Base-by-base conservation (phyloP, 2,888 invertebrate genomes). In the Pharmacophagus antenor region DNA sequence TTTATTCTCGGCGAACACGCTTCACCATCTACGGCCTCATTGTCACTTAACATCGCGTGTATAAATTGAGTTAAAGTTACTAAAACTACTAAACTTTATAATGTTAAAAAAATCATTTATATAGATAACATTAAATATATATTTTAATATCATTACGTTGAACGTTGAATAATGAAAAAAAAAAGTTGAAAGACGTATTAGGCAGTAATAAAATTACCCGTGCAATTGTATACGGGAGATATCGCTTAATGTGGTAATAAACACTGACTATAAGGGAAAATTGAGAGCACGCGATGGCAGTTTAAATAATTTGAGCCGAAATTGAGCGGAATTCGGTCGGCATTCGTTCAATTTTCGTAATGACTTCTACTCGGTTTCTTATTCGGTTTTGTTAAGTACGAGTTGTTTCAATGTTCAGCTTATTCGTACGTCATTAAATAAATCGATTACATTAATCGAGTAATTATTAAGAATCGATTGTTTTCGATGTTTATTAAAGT, bases 221-320 rank as follows among this genome's bases (percentile, higher is more conserved):
- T 8, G 48, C 23, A 41, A 56, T 49, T 55, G 48, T 31, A 37
- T 41, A 25, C 2, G 18, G 4, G 31, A 42, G 41, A 48, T 53
- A 58, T 58, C 41, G 48, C 58, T 50, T 54, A 51, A 62, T 42
- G 42, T 41, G 37, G 10, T 42, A 42, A 54, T 59, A 21, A 54
- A 50, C 22, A 59, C 22, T 47, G 22, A 22, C 55, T 49, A 55
- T 50, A 31, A 60, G 23, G 60, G 50, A 55, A n/a, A 60, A 60
- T 60, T 51, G 55, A 20, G 49, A 48, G 56, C 66, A 67, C 66
- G 65, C 63, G 61, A 64, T 54, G 52, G 60, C 65, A 61, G 56
- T 66, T 65, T 58, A 62, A 65, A 60, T 62, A 65, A 65, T 63
- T 66, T 63, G 56, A 46, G 58, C 20, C 47, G 53, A 62, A 63